Conservation (phyloP, 2,888 invertebrate species). For the Acleris emargana region DNA sequence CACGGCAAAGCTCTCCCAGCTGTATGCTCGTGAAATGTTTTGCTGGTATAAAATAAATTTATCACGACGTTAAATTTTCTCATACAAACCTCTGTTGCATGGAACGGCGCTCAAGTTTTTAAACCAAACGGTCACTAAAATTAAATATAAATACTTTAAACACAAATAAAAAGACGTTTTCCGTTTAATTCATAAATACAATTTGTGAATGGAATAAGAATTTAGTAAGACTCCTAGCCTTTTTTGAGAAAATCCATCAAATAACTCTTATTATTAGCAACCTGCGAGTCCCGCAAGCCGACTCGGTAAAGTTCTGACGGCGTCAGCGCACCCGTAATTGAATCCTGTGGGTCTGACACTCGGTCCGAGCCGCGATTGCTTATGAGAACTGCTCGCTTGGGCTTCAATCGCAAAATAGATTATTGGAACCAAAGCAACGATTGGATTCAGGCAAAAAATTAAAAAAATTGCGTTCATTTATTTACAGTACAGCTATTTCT, state of each 20-base stretch:
- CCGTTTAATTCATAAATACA: too few relatives aligned
- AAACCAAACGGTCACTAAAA: too few relatives aligned
- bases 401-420: constrained; percentile 24
- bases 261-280: constrained; percentile 23
- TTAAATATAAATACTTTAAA: too few relatives aligned
- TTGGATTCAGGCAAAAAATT: not conserved
- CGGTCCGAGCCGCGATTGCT: constrained; percentile 49
- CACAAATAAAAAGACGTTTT: too few relatives aligned
- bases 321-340: constrained; percentile 68
- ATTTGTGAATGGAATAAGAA: too few relatives aligned
- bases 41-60: constrained; percentile 5
- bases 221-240: not conserved
- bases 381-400: constrained; percentile 46
- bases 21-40: constrained; percentile 10
- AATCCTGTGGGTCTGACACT: constrained; percentile 62
- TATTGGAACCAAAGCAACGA: constrained; percentile 34
- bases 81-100: too few relatives aligned
- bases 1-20: constrained; percentile 16
- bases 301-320: constrained; percentile 61
- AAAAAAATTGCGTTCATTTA: not conserved
- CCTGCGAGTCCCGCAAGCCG: constrained; percentile 40
- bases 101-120: too few relatives aligned
- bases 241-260: constrained; percentile 3
- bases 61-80: too few relatives aligned
- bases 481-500: too few relatives aligned